phyloP scores from a whole-genome alignment of 2,797 vertebrate genomes.

The Philypnodon macrostomus region DNA sequence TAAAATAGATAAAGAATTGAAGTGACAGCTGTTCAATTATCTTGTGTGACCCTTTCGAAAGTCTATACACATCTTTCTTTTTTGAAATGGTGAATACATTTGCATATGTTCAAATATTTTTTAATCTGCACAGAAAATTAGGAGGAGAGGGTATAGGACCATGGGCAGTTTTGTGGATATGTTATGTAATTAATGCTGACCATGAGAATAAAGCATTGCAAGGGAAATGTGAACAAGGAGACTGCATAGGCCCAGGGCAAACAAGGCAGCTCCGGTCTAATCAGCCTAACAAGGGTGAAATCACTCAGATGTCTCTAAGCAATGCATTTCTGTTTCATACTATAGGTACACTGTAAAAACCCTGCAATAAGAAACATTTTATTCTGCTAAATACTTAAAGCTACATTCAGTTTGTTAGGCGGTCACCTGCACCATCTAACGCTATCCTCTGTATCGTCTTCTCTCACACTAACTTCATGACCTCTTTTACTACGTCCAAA shows the following conservation, averaged over 20 bases:
- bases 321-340: too few relatives aligned
- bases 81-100: not conserved
- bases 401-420: too few relatives aligned
- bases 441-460: too few relatives aligned
- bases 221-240: slow-evolving; percentile 31
- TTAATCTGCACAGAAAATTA: slow-evolving; percentile 6
- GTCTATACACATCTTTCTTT: not conserved
- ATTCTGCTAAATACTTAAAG: too few relatives aligned
- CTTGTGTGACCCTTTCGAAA: not conserved
- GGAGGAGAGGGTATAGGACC: slow-evolving; percentile 5
- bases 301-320: too few relatives aligned
- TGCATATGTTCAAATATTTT: slow-evolving; percentile 7
- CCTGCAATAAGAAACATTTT: too few relatives aligned
- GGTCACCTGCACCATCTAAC: too few relatives aligned
- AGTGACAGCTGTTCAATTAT: not conserved
- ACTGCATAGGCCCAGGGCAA: slow-evolving; percentile 24
- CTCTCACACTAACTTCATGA: too few relatives aligned
- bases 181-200: slow-evolving; percentile 37
- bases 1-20: not conserved
- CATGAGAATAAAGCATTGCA: slow-evolving; percentile 24
- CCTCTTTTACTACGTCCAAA: too few relatives aligned
- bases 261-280: slow-evolving; percentile 29
- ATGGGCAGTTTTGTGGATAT: slow-evolving; percentile 1
- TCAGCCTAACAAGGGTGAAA: slow-evolving; percentile 39
- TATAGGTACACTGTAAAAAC: too few relatives aligned